Evolutionary conservation across 2,888 invertebrate genomes (phyloP).

Genomic region (Lochmaea crataegi): DNA sequence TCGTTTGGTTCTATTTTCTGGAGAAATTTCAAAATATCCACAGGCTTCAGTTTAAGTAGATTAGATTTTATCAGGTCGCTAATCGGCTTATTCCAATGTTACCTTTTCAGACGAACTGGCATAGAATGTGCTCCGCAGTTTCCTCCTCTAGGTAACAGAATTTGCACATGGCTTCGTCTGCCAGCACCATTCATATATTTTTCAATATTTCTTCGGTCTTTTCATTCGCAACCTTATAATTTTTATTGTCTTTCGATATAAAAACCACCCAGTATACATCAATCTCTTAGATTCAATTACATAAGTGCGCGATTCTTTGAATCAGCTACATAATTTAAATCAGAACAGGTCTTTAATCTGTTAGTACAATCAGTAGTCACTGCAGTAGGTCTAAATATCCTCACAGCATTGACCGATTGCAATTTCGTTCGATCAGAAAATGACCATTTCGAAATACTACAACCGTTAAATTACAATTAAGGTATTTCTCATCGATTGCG

Average conservation of each 20-base stretch:
- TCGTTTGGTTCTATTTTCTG: too few relatives aligned
- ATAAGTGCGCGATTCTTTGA: not conserved
- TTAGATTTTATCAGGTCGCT: too few relatives aligned
- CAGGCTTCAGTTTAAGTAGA: too few relatives aligned
- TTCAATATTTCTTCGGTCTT: too few relatives aligned
- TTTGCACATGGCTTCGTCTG: too few relatives aligned
- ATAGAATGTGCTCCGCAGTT: too few relatives aligned
- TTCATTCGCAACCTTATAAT: too few relatives aligned
- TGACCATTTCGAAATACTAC: not conserved
- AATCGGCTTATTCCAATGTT: too few relatives aligned
- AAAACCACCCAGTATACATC: not conserved
- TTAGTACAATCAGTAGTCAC: slow-evolving; percentile 8
- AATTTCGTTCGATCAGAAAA: not conserved
- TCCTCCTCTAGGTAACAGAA: too few relatives aligned
- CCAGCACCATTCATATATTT: too few relatives aligned
- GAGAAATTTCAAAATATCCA: too few relatives aligned
- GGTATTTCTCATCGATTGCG: not conserved
- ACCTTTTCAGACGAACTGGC: too few relatives aligned
- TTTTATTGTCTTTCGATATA: not conserved
- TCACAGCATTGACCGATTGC: slow-evolving; percentile 5
- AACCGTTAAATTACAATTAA: slow-evolving; percentile 6
- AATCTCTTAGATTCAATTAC: not conserved
- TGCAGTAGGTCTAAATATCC: not conserved
- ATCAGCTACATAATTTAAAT: not conserved
- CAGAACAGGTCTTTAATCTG: slow-evolving; percentile 5